Evolutionary conservation across 2,888 invertebrate species (phyloP).

Genomic region (Lasioglossum vierecki): DNA sequence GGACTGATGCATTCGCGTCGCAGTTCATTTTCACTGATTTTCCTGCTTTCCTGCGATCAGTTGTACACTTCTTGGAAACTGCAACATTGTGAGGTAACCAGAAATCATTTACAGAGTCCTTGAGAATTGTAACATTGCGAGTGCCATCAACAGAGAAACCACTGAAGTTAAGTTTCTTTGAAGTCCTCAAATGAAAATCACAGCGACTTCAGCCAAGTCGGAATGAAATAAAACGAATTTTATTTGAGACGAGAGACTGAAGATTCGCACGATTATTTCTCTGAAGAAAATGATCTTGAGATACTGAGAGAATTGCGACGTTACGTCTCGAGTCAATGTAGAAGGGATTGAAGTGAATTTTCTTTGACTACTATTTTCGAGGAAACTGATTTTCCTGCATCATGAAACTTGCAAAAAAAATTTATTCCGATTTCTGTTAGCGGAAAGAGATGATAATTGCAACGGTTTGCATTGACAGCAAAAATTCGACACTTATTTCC

Average conservation of each 20-base stretch:
- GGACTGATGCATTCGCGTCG: neutral
- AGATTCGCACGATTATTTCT: neutral
- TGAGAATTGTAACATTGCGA: neutral
- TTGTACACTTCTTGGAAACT: too few relatives aligned
- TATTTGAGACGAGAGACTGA: neutral
- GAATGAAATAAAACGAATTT: neutral
- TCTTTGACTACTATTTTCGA: neutral
- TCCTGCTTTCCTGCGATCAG: neutral
- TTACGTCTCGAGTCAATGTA: neutral
- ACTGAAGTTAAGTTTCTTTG: neutral
- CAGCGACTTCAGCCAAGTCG: neutral
- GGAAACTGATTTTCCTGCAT: neutral
- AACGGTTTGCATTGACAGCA: neutral
- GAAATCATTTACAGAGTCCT: neutral
- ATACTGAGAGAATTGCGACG: neutral
- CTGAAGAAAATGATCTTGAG: neutral
- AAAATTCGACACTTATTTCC: constrained; percentile 15
- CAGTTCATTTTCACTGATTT: neutral
- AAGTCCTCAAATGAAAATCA: neutral
- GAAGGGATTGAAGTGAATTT: neutral
- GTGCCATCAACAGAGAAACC: neutral
- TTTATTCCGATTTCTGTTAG: neutral
- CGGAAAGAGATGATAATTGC: neutral
- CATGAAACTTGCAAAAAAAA: neutral
- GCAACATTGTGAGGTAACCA: neutral